Evolutionary conservation across 1,140 invertebrate genomes (phyloP).

Genomic region (Bombus vancouverensis): DNA sequence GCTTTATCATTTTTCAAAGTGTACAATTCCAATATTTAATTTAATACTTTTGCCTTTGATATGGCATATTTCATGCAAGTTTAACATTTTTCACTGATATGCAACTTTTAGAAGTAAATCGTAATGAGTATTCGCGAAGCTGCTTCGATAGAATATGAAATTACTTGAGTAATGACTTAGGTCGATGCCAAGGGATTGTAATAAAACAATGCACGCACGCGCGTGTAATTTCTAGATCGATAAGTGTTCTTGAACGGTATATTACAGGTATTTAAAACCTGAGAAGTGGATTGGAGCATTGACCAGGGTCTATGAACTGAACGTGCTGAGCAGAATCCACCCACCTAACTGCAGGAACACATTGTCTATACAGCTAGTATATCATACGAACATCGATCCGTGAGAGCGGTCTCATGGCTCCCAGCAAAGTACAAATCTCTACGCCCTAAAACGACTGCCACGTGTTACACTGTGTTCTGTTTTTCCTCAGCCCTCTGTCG

Average conservation of each 20-base stretch:
- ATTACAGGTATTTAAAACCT: conserved; percentile 12
- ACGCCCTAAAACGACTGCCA: conserved; percentile 34
- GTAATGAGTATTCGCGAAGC: too few relatives aligned
- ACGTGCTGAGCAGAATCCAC: conserved; percentile 35
- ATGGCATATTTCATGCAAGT: too few relatives aligned
- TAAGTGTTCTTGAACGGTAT: neutral
- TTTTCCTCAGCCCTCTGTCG: conserved; percentile 8
- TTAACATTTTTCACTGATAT: too few relatives aligned
- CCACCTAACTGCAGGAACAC: conserved; percentile 35
- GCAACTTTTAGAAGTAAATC: too few relatives aligned
- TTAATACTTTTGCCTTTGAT: too few relatives aligned
- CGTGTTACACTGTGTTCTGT: conserved; percentile 29
- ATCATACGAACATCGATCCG: conserved; percentile 62
- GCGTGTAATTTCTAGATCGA: neutral
- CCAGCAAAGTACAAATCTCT: conserved; percentile 52
- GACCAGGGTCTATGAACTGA: conserved; percentile 47
- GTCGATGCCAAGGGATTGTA: too few relatives aligned
- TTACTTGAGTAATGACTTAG: too few relatives aligned
- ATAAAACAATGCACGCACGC: neutral
- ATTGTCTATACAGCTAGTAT: conserved; percentile 54
- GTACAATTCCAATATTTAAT: too few relatives aligned
- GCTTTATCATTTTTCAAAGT: too few relatives aligned
- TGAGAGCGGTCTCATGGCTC: conserved; percentile 46
- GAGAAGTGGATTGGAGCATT: conserved; percentile 28
- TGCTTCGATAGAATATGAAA: too few relatives aligned